These are phyloP conservation scores for Scytalopus superciliaris DNA, from an alignment of 2,113 vertebrate genomes.

Conservation along the genomic window DNA sequence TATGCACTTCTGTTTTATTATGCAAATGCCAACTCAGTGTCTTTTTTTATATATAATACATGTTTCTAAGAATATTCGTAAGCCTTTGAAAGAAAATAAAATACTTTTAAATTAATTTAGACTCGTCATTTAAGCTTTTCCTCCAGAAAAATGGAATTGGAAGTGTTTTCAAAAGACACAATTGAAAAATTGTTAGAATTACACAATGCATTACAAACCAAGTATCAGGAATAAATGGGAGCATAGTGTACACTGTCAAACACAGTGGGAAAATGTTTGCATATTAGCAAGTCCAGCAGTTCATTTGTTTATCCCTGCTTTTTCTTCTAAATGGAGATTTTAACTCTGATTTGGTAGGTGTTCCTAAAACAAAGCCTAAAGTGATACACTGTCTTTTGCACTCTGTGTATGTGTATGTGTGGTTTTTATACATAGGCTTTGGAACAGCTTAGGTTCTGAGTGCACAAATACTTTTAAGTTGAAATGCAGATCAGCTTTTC, in stretches of 20 bases:
- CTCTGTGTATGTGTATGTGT: neutral
- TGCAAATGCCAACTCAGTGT: neutral
- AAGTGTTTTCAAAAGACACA: neutral
- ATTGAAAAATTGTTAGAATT: neutral
- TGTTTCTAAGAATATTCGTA: neutral
- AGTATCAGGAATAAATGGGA: neutral
- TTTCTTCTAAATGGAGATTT: neutral
- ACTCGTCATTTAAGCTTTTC: neutral
- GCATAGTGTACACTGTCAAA: neutral
- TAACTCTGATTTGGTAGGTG: neutral
- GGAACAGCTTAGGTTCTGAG: neutral
- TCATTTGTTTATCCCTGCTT: neutral
- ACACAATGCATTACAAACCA: neutral
- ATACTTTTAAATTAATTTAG: neutral
- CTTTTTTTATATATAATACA: neutral
- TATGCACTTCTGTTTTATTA: neutral
- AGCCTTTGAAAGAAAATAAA: neutral
- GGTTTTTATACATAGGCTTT: neutral
- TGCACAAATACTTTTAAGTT: neutral
- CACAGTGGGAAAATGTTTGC: neutral
- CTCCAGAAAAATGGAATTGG: neutral
- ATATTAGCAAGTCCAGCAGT: neutral
- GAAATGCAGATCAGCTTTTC: conserved; percentile 36
- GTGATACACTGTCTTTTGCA: neutral
- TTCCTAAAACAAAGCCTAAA: neutral